Percentiles rank a stretch among this genome's conserved stretches.
These are phyloP conservation scores for Squalus acanthias DNA, from an alignment of 2,797 vertebrate genomes.

Conservation along the genomic window DNA sequence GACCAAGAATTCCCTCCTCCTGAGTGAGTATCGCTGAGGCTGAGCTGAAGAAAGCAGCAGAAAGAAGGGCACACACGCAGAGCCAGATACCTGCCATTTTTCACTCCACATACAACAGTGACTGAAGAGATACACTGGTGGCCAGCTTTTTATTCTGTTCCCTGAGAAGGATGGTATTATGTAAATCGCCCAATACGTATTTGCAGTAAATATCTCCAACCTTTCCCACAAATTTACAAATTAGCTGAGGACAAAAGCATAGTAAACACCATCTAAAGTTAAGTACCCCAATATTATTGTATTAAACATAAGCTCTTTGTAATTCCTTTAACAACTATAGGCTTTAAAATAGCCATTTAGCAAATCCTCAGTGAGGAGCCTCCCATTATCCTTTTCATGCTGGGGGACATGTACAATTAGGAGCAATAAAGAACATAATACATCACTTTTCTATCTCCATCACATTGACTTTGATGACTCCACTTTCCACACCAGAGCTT, in stretches of 20 bases:
- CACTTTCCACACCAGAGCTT: neutral
- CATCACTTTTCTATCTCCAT: neutral
- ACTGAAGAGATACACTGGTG: neutral
- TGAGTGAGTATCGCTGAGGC: fast-evolving
- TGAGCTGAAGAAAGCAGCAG: neutral
- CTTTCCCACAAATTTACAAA: neutral
- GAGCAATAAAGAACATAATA: neutral
- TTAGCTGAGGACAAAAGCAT: neutral
- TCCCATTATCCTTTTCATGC: neutral
- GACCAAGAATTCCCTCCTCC: neutral
- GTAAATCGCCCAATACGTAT: neutral
- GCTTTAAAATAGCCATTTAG: neutral
- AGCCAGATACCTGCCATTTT: neutral
- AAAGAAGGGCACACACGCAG: neutral
- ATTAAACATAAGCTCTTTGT: neutral
- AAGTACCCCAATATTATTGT: neutral
- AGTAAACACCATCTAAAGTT: neutral
- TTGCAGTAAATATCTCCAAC: neutral
- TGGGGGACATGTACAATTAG: neutral
- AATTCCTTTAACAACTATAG: neutral
- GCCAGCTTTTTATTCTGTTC: neutral
- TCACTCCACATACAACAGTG: neutral
- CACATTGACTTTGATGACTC: neutral
- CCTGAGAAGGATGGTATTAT: neutral
- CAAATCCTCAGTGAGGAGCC: neutral